phyloP scores from a whole-genome alignment of 2,888 invertebrate species.

The Meiosimyza decipiens region DNA sequence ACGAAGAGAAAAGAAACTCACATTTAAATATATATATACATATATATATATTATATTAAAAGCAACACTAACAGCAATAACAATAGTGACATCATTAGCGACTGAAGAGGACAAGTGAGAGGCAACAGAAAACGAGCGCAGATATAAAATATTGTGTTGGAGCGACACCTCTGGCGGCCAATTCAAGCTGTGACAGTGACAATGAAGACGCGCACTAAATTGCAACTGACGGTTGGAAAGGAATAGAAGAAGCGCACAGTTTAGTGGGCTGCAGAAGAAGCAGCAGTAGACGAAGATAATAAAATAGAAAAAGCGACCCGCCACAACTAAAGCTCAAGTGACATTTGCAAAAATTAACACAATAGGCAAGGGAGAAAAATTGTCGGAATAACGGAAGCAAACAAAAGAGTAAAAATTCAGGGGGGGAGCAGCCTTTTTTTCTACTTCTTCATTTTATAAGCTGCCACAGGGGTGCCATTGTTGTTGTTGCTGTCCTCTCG shows the following conservation, averaged over 20 bases:
- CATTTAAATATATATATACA: no score
- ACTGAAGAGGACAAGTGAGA: background rate
- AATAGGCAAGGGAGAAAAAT: constrained; percentile 1
- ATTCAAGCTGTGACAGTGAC: constrained; percentile 32
- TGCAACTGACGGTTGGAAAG: constrained; percentile 20
- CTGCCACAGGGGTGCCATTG: no score
- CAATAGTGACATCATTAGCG: constrained; percentile 8
- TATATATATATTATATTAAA: no score
- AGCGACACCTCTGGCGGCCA: constrained; percentile 8
- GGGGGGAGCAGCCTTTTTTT: background rate
- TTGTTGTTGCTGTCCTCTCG: no score
- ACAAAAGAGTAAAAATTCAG: background rate
- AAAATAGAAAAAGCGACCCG: background rate
- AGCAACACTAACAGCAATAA: background rate
- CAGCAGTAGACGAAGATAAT: constrained; percentile 9
- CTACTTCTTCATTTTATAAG: no score
- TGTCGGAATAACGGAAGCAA: background rate
- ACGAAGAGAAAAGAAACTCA: no score
- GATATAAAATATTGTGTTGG: background rate
- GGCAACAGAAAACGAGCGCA: background rate
- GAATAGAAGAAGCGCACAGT: constrained; percentile 25
- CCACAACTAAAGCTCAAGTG: constrained; percentile 16
- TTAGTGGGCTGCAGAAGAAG: background rate
- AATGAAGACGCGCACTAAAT: constrained; percentile 29
- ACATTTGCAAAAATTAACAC: constrained; percentile 30